Conservation (phyloP, 2,113 vertebrate genomes). For the Stictonetta naevosa region DNA sequence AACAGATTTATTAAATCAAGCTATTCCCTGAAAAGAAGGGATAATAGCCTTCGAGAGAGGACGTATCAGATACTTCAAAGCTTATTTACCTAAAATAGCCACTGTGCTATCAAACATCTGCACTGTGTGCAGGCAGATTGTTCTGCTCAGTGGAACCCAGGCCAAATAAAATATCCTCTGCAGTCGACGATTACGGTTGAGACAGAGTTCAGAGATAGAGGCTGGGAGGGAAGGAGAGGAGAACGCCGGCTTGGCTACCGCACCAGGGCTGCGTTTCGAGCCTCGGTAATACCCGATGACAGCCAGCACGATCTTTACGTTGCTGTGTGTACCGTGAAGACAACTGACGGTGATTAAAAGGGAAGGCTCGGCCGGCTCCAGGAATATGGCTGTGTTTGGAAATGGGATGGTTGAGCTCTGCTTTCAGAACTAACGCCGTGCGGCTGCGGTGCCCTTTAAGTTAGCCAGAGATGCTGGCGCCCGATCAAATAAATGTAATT, state of each 20-base stretch:
- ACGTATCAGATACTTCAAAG: constrained; percentile 19
- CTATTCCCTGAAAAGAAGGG: constrained; percentile 22
- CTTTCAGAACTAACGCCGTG: constrained; percentile 38
- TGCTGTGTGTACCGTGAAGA: constrained; percentile 23
- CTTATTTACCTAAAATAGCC: constrained; percentile 68
- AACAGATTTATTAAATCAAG: constrained; percentile 10
- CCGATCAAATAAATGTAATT: constrained; percentile 60
- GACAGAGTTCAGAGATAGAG: constrained; percentile 52
- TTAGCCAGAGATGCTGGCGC: constrained; percentile 29
- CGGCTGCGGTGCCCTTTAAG: constrained; percentile 56
- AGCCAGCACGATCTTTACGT: constrained; percentile 5
- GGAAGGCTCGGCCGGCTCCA: neutral
- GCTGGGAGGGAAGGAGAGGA: neutral
- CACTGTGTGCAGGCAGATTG: constrained; percentile 18
- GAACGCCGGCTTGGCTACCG: neutral
- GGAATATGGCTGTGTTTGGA: constrained; percentile 20
- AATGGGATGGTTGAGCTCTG: constrained; percentile 2
- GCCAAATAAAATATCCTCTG: constrained; percentile 65
- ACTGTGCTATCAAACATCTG: constrained; percentile 36
- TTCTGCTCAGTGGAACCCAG: neutral
- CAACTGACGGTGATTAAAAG: constrained; percentile 40
- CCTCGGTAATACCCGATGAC: constrained; percentile 20
- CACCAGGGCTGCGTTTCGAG: neutral
- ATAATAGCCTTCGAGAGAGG: constrained; percentile 18
- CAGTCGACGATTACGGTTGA: constrained; percentile 42